These are phyloP conservation scores for Tachysurus fulvidraco DNA, from an alignment of 2,113 vertebrate genomes.

Conservation along the genomic window DNA sequence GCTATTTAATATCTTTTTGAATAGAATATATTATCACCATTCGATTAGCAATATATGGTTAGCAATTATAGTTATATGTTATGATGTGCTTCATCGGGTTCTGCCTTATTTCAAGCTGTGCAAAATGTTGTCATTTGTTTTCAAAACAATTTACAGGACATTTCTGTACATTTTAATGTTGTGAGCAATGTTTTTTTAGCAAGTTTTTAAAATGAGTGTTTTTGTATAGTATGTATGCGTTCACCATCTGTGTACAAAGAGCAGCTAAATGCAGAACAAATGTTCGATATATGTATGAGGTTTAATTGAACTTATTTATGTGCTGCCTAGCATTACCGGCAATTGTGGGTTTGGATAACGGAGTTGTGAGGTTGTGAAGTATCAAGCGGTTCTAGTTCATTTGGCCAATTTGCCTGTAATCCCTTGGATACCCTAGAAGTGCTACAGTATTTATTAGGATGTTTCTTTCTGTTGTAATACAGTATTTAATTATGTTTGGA, in stretches of 20 bases:
- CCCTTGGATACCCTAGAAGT: neutral
- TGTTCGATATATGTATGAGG: conserved; percentile 16
- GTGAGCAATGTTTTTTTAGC: neutral
- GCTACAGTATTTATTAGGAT: neutral
- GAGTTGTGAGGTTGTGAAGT: neutral
- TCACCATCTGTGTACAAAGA: neutral
- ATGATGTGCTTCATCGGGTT: neutral
- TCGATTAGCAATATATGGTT: neutral
- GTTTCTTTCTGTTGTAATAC: neutral
- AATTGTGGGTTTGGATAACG: neutral
- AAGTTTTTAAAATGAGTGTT: neutral
- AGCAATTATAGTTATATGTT: too few species aligned
- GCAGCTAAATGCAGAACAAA: conserved; percentile 5
- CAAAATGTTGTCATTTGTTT: neutral
- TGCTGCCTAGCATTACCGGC: conserved; percentile 20
- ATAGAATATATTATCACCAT: too few species aligned
- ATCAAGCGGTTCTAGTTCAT: neutral
- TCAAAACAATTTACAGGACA: too few species aligned
- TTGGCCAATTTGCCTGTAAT: neutral
- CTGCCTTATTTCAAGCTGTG: neutral
- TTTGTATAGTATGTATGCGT: neutral
- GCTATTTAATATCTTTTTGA: too few species aligned
- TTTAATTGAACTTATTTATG: neutral
- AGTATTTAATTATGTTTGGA: neutral
- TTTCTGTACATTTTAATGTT: neutral